Conservation (phyloP, 1,140 invertebrate genomes). For the Nylanderia fulva region DNA sequence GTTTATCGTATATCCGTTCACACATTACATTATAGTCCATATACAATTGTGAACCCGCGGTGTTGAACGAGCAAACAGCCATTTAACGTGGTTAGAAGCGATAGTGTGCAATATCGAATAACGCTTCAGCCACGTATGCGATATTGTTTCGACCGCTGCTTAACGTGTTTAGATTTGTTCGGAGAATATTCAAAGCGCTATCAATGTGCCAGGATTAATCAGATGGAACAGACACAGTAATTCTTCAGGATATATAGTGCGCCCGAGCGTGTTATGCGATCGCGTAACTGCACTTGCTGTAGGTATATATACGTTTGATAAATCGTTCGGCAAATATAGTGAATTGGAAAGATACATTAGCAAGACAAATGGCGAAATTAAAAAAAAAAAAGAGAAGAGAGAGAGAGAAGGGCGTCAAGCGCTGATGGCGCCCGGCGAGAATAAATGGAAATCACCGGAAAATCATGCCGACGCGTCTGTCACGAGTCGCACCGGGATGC, state of each 20-base stretch:
- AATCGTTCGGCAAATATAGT: conserved; percentile 57
- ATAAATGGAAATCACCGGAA: conserved; percentile 45
- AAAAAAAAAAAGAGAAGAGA: conserved; percentile 34
- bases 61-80: conserved; percentile 2
- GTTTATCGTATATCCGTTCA: background rate
- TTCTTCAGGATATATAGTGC: conserved; percentile 58
- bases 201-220: conserved; percentile 65
- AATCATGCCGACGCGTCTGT: conserved; percentile 24
- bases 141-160: conserved; percentile 32
- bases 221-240: conserved; percentile 56
- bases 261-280: conserved; percentile 32
- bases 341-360: conserved; percentile 56
- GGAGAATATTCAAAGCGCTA: conserved; percentile 6
- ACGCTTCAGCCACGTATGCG: background rate
- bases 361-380: conserved; percentile 38
- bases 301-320: too few species aligned
- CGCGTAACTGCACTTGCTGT: conserved; percentile 5
- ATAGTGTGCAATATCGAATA: conserved; percentile 38
- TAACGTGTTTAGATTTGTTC: conserved; percentile 25
- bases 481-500: background rate
- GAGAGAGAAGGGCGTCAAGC: conserved; percentile 55
- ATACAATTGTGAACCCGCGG: background rate
- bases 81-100: conserved; percentile 9
- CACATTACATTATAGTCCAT: background rate
- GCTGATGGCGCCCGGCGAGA: conserved; percentile 25